Evolutionary conservation across 2,888 invertebrate species (phyloP), one percentile per base, ranked within the genome.

Genomic region (Melanchra persicariae): DNA sequence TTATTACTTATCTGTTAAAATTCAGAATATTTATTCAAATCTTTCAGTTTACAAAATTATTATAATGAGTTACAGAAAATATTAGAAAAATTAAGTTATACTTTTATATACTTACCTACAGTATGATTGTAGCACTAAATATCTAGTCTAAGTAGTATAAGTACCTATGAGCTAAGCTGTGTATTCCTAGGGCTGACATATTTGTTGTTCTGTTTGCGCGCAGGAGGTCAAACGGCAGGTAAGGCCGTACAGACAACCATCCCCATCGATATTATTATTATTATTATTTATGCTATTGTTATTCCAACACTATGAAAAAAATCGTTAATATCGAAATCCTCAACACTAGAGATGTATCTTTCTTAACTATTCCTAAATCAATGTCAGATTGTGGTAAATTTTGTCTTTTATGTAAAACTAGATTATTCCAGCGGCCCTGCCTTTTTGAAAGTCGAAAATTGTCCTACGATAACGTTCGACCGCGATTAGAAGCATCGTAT

Each of bases 201-300:
- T 91, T 81, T 92, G 82, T 93, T 93, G 83, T 94, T 94, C 90
- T 95, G 94, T 94, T 94, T 90, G 92, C 95, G 95, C 90, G 90
- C 95, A 96, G 96, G 96, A 91, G 90, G 93, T 93, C 95, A 94
- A 89, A 85, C 93, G 89, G 86, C 95, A 96, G 96, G 96, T 96
- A 95, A 96, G 95, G 91, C 89, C 87, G 87, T 86, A 79, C 77
- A 75, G 82, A 79, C 85, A 84, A 72, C 78, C 75, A 75, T 79
- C 70, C 55, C 71, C 75, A 84, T 77, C 77, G 75, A 76, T 70
- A 77, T 83, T 81, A 74, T 83, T 85, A 82, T 83, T 85, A 82
- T 73, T 87, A 83, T 75, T 77, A 40, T 81, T 82, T 81, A 59
- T 49, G 82, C 86, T 82, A 79, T 69, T 71, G 22, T 76, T 47